Evolutionary conservation across 1,140 invertebrate genomes (phyloP), one percentile per base, ranked within the genome.

Genomic region (Aporrectodea caliginosa): DNA sequence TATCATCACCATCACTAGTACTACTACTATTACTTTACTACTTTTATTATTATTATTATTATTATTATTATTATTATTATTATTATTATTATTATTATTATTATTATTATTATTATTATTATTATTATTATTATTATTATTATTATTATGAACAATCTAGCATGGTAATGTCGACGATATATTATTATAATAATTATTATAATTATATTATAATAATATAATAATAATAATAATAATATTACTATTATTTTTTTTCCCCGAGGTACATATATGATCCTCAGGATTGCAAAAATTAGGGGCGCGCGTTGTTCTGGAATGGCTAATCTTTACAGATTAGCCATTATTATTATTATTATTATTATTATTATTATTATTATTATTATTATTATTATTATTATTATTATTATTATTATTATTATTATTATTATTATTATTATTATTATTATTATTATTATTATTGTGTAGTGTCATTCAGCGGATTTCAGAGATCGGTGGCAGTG

Each of bases 101-200:
- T 33, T 74, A 1, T 72, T 29, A 72, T 74, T 74, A 32, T 29
- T 32, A 32, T 72, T 72, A 32, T 72, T 72, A 29, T 32, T 72
- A 32, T 29, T 72, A 32, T 72, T 72, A 32, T 72, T 72, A 32
- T 72, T 72, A 32, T 72, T 72, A 32, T 32, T 72, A 32, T 6
- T 14, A 27, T 29, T 6, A 32, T 72, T 29, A 6, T 72, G 43
- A 12, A 58, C 22, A 12, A 22, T 58, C 6, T 58, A 12, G 43
- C 22, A 58, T 58, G 6, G 43, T 58, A 58, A 12, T 58, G 43
- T 22, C 22, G 43, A 22, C 43, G 22, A 58, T n/a, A n/a, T n/a
- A n/a, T n/a, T n/a, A n/a, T n/a, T n/a, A n/a, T n/a, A n/a, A n/a
- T n/a, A n/a, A n/a, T n/a, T n/a, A n/a, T n/a, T n/a, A n/a, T n/a